These are phyloP conservation scores for Melipona bicolor DNA, from an alignment of 2,888 invertebrate genomes.

Conservation along the genomic window DNA sequence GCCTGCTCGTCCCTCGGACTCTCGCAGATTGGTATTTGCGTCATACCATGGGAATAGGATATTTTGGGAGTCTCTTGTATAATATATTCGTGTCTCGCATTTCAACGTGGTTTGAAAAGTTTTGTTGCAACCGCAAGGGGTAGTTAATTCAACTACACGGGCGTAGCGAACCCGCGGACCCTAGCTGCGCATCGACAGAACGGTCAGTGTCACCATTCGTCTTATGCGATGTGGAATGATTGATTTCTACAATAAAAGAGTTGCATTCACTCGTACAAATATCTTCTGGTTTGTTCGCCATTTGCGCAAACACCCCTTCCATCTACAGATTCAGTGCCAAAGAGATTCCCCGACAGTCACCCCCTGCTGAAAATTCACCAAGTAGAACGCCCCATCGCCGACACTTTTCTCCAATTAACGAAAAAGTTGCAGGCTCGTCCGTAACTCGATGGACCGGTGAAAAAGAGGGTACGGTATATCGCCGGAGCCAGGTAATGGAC, in stretches of 20 bases:
- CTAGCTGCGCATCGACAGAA: no score
- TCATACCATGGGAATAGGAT: background rate
- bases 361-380: background rate
- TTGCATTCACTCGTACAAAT: no score
- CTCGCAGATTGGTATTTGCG: conserved; percentile 6
- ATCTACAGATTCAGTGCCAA: background rate
- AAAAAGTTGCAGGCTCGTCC: conserved; percentile 14
- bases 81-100: no score
- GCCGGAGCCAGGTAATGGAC: conserved; percentile 21
- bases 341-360: background rate
- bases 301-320: no score
- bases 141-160: no score
- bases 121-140: no score
- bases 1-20: background rate
- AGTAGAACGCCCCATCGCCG: background rate
- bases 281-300: no score
- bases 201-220: no score
- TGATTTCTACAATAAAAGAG: no score
- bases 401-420: conserved; percentile 39
- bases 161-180: no score
- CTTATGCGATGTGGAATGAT: no score
- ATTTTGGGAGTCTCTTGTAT: background rate
- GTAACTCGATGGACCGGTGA: background rate
- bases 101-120: no score
- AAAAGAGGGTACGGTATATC: background rate